Conservation (phyloP, 1,140 invertebrate genomes). For the Saccostrea cuccullata region DNA sequence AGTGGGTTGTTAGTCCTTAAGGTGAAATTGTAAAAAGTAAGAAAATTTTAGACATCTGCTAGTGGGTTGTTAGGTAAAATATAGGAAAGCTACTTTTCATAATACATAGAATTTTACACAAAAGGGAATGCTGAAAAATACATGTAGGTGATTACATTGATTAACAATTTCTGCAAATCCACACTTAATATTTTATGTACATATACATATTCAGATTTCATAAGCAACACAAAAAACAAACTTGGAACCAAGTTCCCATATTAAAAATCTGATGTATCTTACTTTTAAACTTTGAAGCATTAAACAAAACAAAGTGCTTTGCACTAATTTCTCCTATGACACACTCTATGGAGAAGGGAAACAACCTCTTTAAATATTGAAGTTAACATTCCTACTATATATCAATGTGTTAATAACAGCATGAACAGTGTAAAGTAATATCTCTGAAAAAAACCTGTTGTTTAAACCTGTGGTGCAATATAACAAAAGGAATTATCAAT, state of each 20-base stretch:
- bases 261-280: neutral
- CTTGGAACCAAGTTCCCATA: neutral
- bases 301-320: too few relatives aligned
- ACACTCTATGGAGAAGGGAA: too few relatives aligned
- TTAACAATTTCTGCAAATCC: neutral
- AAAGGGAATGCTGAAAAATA: neutral
- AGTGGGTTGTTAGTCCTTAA: neutral
- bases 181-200: neutral
- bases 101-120: neutral
- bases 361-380: too few relatives aligned
- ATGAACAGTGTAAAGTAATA: too few relatives aligned
- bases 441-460: neutral
- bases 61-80: neutral
- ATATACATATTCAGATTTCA: neutral
- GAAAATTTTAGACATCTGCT: too few relatives aligned
- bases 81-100: neutral
- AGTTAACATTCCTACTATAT: too few relatives aligned
- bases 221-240: neutral
- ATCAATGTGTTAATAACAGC: too few relatives aligned
- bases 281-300: neutral
- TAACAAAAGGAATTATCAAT: neutral
- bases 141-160: neutral
- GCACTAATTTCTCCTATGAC: too few relatives aligned
- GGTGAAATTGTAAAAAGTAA: too few relatives aligned
- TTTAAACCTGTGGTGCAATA: conserved; percentile 2